phyloP scores from a whole-genome alignment of 2,113 vertebrate genomes.

The Glareola pratincola region DNA sequence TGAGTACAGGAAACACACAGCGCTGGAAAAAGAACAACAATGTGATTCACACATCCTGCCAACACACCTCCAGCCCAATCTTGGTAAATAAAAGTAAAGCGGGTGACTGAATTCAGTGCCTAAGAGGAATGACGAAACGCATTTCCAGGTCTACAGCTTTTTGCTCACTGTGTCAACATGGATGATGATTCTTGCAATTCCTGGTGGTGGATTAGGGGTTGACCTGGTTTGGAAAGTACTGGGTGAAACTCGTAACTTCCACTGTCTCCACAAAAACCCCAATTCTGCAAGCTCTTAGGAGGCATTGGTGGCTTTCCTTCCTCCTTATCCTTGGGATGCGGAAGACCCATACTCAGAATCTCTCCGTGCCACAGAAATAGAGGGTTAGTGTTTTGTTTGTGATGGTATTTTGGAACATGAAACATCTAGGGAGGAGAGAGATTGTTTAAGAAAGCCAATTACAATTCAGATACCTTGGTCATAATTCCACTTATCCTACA shows the following conservation, averaged over 20 bases:
- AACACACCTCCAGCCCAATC: background rate
- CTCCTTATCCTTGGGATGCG: background rate
- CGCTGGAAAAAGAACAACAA: accelerated
- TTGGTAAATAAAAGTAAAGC: background rate
- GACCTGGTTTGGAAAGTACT: background rate
- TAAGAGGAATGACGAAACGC: background rate
- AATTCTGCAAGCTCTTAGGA: background rate
- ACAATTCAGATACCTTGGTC: background rate
- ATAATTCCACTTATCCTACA: background rate
- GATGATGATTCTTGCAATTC: background rate
- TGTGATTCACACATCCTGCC: background rate
- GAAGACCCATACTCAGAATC: background rate
- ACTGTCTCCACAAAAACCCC: background rate
- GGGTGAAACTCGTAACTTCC: background rate
- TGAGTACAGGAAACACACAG: background rate
- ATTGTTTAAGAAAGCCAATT: background rate
- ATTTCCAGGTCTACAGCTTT: background rate
- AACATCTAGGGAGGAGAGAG: accelerated
- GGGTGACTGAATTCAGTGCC: background rate
- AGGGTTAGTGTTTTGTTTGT: background rate
- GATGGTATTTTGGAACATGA: background rate
- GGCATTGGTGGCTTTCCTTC: background rate
- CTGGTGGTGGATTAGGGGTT: background rate
- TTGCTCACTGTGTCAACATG: background rate
- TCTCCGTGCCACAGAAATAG: background rate